These are phyloP conservation scores for Andrena fulva DNA, from an alignment of 2,888 invertebrate genomes.

Conservation along the genomic window DNA sequence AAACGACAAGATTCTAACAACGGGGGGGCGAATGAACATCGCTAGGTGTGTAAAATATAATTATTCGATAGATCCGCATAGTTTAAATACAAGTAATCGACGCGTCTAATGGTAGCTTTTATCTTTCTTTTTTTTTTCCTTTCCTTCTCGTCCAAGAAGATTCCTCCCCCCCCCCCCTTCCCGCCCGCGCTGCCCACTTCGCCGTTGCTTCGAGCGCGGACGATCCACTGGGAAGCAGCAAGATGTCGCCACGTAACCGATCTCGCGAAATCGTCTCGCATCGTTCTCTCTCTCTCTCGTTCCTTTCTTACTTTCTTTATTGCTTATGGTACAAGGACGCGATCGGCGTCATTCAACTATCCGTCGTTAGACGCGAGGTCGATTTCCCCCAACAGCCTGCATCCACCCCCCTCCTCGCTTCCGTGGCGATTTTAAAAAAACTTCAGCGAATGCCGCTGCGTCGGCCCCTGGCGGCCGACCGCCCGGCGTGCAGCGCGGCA, in stretches of 20 bases:
- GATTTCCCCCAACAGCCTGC: constrained; percentile 13
- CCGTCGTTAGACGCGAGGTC: constrained; percentile 24
- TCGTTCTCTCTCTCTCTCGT: constrained; percentile 23
- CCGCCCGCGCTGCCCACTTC: constrained; percentile 5
- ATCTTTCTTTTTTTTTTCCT: background rate
- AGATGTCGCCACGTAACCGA: constrained; percentile 39
- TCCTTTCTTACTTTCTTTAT: constrained; percentile 36
- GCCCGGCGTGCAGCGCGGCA: too few species aligned
- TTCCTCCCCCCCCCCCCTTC: background rate
- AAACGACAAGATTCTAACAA: constrained; percentile 63
- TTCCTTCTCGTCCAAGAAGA: constrained; percentile 19
- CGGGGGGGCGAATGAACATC: constrained; percentile 45
- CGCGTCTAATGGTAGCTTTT: constrained; percentile 34
- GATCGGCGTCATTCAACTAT: constrained; percentile 39
- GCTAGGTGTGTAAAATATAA: constrained; percentile 57
- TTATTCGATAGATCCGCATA: constrained; percentile 55
- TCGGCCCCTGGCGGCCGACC: too few species aligned
- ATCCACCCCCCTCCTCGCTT: background rate
- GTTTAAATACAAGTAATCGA: constrained; percentile 54
- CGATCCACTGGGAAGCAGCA: constrained; percentile 32
- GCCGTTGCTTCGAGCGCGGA: constrained; percentile 11
- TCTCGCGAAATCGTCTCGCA: constrained; percentile 21
- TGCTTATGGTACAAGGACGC: constrained; percentile 55
- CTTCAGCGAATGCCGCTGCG: background rate
- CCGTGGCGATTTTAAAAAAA: background rate